Percentiles rank a stretch among this genome's conserved stretches.
These are phyloP conservation scores for Lithophane semibrunnea DNA, from an alignment of 2,888 invertebrate species.

Conservation along the genomic window DNA sequence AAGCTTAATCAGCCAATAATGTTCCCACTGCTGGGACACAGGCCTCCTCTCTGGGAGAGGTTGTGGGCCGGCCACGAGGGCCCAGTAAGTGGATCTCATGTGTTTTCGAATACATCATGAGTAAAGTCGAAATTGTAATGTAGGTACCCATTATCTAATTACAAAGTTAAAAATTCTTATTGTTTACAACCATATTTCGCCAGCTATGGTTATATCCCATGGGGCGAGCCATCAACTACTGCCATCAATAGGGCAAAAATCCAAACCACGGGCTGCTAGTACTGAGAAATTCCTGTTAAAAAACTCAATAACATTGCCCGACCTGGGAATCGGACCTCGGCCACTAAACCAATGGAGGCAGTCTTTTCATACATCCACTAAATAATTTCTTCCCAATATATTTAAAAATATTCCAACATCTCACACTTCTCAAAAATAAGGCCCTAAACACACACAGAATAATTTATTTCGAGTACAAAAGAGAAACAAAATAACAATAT, in stretches of 20 bases:
- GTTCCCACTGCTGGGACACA: too few relatives aligned
- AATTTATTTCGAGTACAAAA: slow-evolving; percentile 60
- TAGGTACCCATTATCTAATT: too few relatives aligned
- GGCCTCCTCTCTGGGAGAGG: too few relatives aligned
- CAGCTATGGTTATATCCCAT: too few relatives aligned
- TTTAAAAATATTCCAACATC: slow-evolving; percentile 14
- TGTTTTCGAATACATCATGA: too few relatives aligned
- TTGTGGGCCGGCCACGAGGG: too few relatives aligned
- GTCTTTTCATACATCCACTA: neutral
- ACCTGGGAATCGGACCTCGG: neutral
- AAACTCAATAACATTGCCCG: neutral
- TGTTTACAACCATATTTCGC: neutral
- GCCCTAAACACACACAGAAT: slow-evolving; percentile 58
- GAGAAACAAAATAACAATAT: slow-evolving; percentile 67
- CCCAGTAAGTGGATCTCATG: too few relatives aligned
- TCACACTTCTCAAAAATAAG: slow-evolving; percentile 17
- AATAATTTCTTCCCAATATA: neutral
- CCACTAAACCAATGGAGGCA: neutral
- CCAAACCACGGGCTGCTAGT: neutral
- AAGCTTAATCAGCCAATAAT: too few relatives aligned
- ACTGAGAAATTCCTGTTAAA: neutral
- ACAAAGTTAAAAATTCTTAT: neutral
- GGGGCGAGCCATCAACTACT: too few relatives aligned
- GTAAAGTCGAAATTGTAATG: too few relatives aligned
- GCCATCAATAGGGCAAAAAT: neutral